Percentiles rank a stretch among this genome's conserved stretches.
These are phyloP conservation scores for Sapajus apella DNA, from an alignment of 2,113 vertebrate genomes.

Conservation along the genomic window DNA sequence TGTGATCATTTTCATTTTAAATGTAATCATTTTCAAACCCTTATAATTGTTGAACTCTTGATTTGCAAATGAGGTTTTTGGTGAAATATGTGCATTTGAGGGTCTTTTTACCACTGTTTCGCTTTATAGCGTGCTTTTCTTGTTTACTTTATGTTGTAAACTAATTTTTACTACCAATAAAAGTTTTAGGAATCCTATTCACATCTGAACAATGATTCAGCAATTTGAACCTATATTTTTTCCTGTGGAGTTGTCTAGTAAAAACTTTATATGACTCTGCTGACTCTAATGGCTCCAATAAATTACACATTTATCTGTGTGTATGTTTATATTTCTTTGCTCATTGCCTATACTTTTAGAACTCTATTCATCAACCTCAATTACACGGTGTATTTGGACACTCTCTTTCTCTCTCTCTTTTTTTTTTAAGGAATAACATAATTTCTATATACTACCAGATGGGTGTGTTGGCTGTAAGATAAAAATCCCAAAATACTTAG, in stretches of 20 bases:
- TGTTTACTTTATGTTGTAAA: slow-evolving; percentile 59
- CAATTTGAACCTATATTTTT: slow-evolving; percentile 59
- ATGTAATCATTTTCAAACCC: neutral
- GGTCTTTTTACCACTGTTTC: neutral
- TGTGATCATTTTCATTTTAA: neutral
- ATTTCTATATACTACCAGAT: slow-evolving; percentile 80
- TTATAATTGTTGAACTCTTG: neutral
- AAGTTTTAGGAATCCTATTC: slow-evolving; percentile 66
- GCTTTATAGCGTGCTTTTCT: slow-evolving; percentile 35
- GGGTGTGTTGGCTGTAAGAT: slow-evolving; percentile 83
- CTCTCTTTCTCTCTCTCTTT: neutral
- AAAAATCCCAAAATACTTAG: slow-evolving; percentile 81
- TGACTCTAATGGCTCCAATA: slow-evolving; percentile 78
- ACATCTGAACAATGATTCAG: slow-evolving; percentile 65
- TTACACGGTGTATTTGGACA: slow-evolving; percentile 77
- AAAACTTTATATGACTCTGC: slow-evolving; percentile 71
- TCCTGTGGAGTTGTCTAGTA: slow-evolving; percentile 63
- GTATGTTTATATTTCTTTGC: slow-evolving; percentile 80
- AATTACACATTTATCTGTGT: slow-evolving; percentile 78
- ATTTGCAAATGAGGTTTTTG: neutral
- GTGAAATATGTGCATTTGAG: neutral
- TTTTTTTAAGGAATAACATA: slow-evolving; percentile 46
- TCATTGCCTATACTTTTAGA: slow-evolving; percentile 77
- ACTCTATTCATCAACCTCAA: slow-evolving; percentile 80
- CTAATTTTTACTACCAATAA: slow-evolving; percentile 71